A percentile compares a stretch with the other conserved stretches of the same genome.
phyloP scores from a whole-genome alignment of 2,797 vertebrate genomes.

The Merluccius polli region DNA sequence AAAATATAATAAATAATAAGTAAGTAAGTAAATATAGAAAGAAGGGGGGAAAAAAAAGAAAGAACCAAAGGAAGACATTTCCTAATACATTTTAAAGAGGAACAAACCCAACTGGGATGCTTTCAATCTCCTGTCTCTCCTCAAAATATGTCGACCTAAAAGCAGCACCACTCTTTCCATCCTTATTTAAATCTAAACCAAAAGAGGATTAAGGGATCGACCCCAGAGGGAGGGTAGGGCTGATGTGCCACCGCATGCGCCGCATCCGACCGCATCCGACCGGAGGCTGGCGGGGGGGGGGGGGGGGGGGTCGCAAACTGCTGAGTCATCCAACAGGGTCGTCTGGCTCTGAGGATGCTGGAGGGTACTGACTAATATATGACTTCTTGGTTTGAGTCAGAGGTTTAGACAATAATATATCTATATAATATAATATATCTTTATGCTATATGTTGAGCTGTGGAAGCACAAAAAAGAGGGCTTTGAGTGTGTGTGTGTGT shows the following conservation, averaged over 20 bases:
- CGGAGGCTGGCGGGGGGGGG: neutral
- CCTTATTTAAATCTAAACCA: neutral
- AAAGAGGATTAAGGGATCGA: neutral
- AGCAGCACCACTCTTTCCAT: neutral
- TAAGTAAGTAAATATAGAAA: too few relatives aligned
- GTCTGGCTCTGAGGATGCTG: neutral
- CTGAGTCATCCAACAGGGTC: neutral
- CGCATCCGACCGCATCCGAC: neutral
- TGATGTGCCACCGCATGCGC: neutral
- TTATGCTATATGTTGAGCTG: neutral
- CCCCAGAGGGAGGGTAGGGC: neutral
- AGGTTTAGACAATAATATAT: neutral
- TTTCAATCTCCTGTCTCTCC: neutral
- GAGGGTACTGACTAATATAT: neutral
- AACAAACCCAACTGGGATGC: neutral
- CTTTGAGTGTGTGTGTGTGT: neutral
- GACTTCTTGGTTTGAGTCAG: neutral
- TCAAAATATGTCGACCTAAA: neutral
- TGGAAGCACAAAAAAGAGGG: neutral
- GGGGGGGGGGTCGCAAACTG: too few relatives aligned
- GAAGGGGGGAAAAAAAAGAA: neutral
- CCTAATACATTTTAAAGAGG: neutral
- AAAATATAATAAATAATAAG: too few relatives aligned
- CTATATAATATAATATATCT: too few relatives aligned
- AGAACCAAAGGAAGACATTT: neutral